A percentile compares a stretch with the other conserved stretches of the same genome.
These are phyloP conservation scores for Helicolenus hilgendorfi DNA, from an alignment of 2,797 vertebrate genomes.

Conservation along the genomic window DNA sequence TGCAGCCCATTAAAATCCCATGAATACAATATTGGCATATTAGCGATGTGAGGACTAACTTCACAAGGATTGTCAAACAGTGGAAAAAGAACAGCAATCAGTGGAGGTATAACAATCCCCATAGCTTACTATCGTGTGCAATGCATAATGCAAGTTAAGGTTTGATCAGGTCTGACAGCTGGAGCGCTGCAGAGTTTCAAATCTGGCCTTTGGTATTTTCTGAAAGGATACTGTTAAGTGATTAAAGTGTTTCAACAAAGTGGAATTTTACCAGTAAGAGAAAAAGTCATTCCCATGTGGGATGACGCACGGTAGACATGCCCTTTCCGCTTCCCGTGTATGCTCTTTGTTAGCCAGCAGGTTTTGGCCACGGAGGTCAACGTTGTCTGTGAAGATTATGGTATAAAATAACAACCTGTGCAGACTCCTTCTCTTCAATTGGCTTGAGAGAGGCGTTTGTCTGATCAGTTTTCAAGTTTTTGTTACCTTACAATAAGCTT, in stretches of 20 bases:
- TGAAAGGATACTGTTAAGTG: constrained; percentile 28
- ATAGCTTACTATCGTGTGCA: background rate
- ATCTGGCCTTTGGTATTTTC: constrained; percentile 1
- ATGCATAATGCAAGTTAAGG: background rate
- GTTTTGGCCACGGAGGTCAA: constrained; percentile 17
- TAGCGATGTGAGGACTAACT: background rate
- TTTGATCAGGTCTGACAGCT: constrained; percentile 46
- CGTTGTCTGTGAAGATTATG: constrained; percentile 29
- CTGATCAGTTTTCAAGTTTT: background rate
- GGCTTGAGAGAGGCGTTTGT: background rate
- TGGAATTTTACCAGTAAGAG: constrained; percentile 31
- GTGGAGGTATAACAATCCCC: background rate
- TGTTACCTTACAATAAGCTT: background rate
- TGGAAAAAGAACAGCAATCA: background rate
- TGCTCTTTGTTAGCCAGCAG: constrained; percentile 37
- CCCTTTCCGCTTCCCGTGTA: constrained; percentile 51
- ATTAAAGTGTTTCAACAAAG: constrained; percentile 52
- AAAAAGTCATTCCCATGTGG: constrained; percentile 37
- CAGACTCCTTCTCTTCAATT: background rate
- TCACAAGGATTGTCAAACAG: background rate
- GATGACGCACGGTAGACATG: constrained; percentile 33
- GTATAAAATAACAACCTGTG: background rate
- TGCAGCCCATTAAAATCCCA: background rate
- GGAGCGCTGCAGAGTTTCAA: constrained; percentile 39
- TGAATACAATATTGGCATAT: background rate